Conservation (phyloP, 2,888 invertebrate genomes). For the Hydropsyche betteni region DNA sequence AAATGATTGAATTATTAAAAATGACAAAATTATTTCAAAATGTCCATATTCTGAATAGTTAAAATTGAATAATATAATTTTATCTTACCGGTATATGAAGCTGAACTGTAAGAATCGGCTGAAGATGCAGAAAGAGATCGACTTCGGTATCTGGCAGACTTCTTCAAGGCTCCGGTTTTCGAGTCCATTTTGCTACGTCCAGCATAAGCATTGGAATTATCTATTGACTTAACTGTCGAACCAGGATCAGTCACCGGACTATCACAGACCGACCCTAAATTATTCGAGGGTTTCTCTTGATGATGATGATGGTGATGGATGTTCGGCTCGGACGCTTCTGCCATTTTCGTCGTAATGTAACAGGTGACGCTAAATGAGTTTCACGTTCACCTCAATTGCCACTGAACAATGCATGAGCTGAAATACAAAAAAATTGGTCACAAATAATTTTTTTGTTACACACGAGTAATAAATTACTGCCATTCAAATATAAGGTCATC, state of each 20-base stretch:
- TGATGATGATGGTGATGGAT: conserved; percentile 14
- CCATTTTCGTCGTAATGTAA: conserved; percentile 1
- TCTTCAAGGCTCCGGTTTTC: conserved; percentile 82
- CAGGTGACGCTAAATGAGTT: conserved; percentile 23
- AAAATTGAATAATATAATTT: neutral
- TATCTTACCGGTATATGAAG: conserved; percentile 69
- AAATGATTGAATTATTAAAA: too few relatives aligned
- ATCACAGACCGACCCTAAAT: conserved; percentile 71
- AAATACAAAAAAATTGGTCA: conserved; percentile 11
- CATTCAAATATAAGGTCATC: neutral
- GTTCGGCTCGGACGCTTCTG: conserved; percentile 33
- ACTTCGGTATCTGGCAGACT: conserved; percentile 87
- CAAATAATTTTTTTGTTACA: neutral
- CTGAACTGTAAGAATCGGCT: conserved; percentile 93
- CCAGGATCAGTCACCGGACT: conserved; percentile 82
- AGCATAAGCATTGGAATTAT: conserved; percentile 60
- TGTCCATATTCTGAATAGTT: neutral
- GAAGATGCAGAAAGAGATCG: conserved; percentile 93
- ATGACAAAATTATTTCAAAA: too few relatives aligned
- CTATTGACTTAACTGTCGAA: conserved; percentile 66
- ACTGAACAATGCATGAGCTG: conserved; percentile 29
- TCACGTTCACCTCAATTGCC: conserved; percentile 24
- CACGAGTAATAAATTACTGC: neutral
- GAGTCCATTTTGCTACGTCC: conserved; percentile 56
- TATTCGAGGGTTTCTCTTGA: conserved; percentile 49